Conservation (phyloP, 2,888 invertebrate species). For the Asteroscopus sphinx region DNA sequence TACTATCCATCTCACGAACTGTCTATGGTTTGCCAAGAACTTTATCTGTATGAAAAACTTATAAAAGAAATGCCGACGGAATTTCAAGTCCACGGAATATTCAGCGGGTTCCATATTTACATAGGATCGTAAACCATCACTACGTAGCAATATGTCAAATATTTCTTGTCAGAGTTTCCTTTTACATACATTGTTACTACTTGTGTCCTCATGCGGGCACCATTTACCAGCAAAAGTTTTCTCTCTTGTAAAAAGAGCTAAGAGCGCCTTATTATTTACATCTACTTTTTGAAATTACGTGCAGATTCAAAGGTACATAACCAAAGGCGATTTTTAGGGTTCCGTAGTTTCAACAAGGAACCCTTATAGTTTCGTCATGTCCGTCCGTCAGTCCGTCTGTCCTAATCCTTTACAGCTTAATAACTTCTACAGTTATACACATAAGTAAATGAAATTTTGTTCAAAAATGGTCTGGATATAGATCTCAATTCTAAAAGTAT, state of each 20-base stretch:
- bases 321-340: slow-evolving; percentile 77
- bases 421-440: too few relatives aligned
- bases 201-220: slow-evolving; percentile 10
- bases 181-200: slow-evolving; percentile 53
- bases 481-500: too few relatives aligned
- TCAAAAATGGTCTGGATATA: too few relatives aligned
- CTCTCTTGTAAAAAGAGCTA: slow-evolving; percentile 20
- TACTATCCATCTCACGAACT: slow-evolving; percentile 41
- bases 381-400: too few relatives aligned
- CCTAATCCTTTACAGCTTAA: too few relatives aligned
- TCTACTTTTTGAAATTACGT: slow-evolving; percentile 55
- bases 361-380: too few relatives aligned
- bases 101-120: slow-evolving; percentile 49
- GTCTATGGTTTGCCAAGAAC: slow-evolving; percentile 38
- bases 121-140: slow-evolving; percentile 50
- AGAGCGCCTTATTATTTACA: slow-evolving; percentile 29
- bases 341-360: too few relatives aligned
- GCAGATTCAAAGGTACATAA: slow-evolving; percentile 67
- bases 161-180: slow-evolving; percentile 42
- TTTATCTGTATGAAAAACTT: slow-evolving; percentile 47
- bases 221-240: slow-evolving; percentile 24
- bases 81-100: slow-evolving; percentile 48
- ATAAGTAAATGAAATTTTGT: too few relatives aligned
- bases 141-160: slow-evolving; percentile 56
- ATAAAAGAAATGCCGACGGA: slow-evolving; percentile 45